Evolutionary conservation across 2,888 invertebrate species (phyloP), one percentile per base, ranked within the genome.

Genomic region (Parapristionchus giblindavisi): DNA sequence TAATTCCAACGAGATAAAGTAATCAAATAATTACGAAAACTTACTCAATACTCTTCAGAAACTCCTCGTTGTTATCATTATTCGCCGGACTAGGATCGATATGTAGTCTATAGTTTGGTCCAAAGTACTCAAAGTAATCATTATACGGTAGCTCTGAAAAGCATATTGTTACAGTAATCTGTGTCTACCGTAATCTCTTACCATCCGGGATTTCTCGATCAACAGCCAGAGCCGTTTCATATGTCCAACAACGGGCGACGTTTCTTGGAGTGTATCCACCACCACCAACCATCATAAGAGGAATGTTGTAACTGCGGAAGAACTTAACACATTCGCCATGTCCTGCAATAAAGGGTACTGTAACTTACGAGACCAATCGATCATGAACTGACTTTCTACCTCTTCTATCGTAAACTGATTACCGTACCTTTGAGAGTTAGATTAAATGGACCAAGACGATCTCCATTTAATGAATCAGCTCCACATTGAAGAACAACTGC

Each of bases 401-500:
- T 88, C 99, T 99, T 88, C 95, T 94, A 0, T 96, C 83, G 51
- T 83, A 84, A 11, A 84, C 82, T 76, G 36, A 56, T 14, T 48
- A 56, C 24, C 11, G 24, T 21, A 81, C 81, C 81, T 72, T 75
- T 77, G 24, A 87, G 77, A 0, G 87, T 87, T 65, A 87, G 77
- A 74, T 87, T 98, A 89, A 90, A 99, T 95, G 89, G 97, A 96
- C 65, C 98, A 74, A 99, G 91, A 81, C 99, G 92, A 90, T 99
- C 99, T 89, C 94, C 94, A 70, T 98, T 96, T 34, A 99, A 90
- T 0, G 98, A 99, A 90, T 99, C 99, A 21, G 99, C 99, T 3
- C 99, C 99, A 89, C 99, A 99, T 89, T 99, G 99, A 76, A 99
- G 90, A 2, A 99, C 98, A 56, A 99, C 95, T 0, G 97, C 99